Base-by-base conservation (phyloP, 1,140 invertebrate species). In the Brachionus koreanus region DNA sequence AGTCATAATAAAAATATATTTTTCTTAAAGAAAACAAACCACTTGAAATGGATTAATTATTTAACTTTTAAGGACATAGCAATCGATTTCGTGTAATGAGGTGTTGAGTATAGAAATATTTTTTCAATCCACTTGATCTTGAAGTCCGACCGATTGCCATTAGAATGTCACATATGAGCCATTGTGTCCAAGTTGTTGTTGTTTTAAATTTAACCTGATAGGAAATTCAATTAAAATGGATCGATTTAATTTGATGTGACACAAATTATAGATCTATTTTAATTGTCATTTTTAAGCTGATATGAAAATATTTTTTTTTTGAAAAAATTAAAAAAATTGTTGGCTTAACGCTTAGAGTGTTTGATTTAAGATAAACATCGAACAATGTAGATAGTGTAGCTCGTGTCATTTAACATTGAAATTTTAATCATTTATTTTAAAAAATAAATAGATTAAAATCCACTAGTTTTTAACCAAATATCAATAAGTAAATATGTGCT, bases 11-110 rank as follows among this genome's bases (percentile, higher is more conserved):
- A 39, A 69, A 69, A 16, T 19, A 16, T 57, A 33, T 16, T 39
- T 72, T 72, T 39, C 33, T 72, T 72, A 23, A 39, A 72, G 43
- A 74, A 74, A 74, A 46, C 23, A 74, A 74, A 46, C 37, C 69
- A 46, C 69, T 74, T 39, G 69, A 74, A 74, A 69, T 69, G 65
- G 65, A 69, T 69, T 74, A 74, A 74, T 74, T 74, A 74, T 74
- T 74, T 74, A 74, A 74, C 69, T 74, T 74, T 72, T 72, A 39
- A 72, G 67, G 67, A 72, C 67, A 72, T 72, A 33, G 29, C 29
- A 33, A 65, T 65, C 63, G 63, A 65, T 65, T 33, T 33, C 25
- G 33, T 33, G 63, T 65, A 37, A 33, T 65, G 63, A 29, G 16
- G 19, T 72, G 33, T 72, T 23, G 16, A 39, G 19, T 39, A 29